phyloP scores from a whole-genome alignment of 2,113 vertebrate genomes.

The Crotalus tigris region DNA sequence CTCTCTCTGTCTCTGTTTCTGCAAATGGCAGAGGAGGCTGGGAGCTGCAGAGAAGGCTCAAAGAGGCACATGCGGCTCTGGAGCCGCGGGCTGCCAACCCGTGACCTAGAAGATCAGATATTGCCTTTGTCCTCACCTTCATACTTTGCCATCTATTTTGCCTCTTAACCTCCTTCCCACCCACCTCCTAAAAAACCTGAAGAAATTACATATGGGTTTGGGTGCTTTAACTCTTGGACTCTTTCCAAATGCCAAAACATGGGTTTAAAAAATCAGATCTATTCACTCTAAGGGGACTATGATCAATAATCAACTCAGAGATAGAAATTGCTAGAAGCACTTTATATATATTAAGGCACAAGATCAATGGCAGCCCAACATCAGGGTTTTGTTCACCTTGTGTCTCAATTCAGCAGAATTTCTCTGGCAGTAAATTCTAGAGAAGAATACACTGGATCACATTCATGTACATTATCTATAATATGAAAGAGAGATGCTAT shows the following conservation, averaged over 20 bases:
- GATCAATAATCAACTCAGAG: neutral
- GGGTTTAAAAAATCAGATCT: neutral
- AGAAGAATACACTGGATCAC: neutral
- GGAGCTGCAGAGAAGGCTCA: too few species aligned
- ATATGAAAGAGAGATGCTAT: neutral
- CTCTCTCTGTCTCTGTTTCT: too few species aligned
- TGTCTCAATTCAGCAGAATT: neutral
- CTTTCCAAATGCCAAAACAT: neutral
- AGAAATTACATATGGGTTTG: neutral
- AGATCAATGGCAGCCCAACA: neutral
- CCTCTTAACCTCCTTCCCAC: neutral
- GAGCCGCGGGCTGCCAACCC: too few species aligned
- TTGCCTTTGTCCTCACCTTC: neutral
- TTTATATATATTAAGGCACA: neutral
- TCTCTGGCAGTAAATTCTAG: neutral
- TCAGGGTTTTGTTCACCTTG: neutral
- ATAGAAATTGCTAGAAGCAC: neutral
- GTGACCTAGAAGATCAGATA: neutral
- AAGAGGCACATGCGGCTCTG: too few species aligned
- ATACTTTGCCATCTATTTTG: neutral
- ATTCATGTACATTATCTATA: neutral
- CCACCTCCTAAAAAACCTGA: neutral
- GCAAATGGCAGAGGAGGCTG: too few species aligned
- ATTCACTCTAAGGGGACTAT: neutral
- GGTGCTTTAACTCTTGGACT: neutral